Evolutionary conservation across 30 jellyfish, hydroid and myxozoan genomes (phyloP).

Genomic region (Catostylus mosaicus): DNA sequence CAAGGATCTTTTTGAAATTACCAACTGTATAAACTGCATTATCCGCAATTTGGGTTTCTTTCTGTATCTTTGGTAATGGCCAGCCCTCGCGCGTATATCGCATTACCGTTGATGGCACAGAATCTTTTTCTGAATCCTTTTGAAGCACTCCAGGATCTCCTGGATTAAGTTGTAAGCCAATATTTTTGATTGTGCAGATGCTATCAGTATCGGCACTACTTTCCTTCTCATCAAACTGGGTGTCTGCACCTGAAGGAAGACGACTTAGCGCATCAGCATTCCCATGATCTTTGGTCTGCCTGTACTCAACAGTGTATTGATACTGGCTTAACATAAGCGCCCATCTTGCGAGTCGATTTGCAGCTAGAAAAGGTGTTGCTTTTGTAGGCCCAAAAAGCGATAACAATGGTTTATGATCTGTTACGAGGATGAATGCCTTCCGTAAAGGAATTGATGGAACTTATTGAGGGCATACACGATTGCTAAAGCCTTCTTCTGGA

Average conservation of each 20-base stretch:
- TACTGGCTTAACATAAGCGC: constrained; percentile 41
- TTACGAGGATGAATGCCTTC: constrained; percentile 36
- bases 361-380: constrained; percentile 49
- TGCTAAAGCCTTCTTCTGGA: constrained; percentile 43
- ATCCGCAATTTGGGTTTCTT: neutral
- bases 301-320: constrained; percentile 30
- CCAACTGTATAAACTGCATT: neutral
- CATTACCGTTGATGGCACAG: constrained; percentile 3
- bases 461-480: constrained; percentile 19
- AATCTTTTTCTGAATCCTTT: constrained; percentile 21
- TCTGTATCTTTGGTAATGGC: constrained; percentile 26
- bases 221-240: constrained; percentile 40
- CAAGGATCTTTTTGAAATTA: constrained; percentile 5
- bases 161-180: constrained; percentile 16
- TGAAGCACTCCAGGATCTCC: constrained; percentile 6
- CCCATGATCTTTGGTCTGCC: constrained; percentile 47
- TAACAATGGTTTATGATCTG: constrained; percentile 51
- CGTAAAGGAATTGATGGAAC: constrained; percentile 55
- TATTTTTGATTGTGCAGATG: neutral
- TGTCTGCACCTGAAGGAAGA: constrained; percentile 41
- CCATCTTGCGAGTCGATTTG: constrained; percentile 54
- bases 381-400: constrained; percentile 41
- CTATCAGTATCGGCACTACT: neutral
- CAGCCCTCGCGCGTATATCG: constrained; percentile 35
- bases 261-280: constrained; percentile 54